Evolutionary conservation across 2,888 invertebrate species (phyloP), one percentile per base, ranked within the genome.

Genomic region (Watsonalla binaria): DNA sequence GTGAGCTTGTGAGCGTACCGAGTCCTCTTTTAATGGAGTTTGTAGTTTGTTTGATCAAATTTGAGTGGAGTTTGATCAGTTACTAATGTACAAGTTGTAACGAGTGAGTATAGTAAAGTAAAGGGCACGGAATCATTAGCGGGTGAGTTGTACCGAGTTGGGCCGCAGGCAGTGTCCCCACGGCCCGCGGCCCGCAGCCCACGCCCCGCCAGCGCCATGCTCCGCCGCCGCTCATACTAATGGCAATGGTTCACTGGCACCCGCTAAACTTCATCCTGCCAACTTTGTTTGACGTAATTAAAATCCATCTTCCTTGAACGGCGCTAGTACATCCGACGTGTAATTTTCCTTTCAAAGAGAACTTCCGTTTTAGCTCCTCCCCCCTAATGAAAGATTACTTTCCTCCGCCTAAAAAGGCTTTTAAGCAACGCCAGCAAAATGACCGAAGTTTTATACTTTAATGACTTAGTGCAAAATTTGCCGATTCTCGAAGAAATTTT

Each of bases 391-490:
- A 90, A 90, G 90, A 90, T 90, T 90, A 90, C 90, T 89, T 87
- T 89, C 82, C 86, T 85, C 82, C 82, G 84, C 84, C 88, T 86
- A 89, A 90, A 90, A 90, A 90, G 90, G 90, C 90, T 90, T 90
- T 90, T 90, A 90, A 90, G 89, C 86, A 90, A 83, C 88, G 88
- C 88, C 84, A 82, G 79, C 83, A 81, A 89, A 90, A 90, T 90
- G 89, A 89, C 90, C 87, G 84, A 90, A 90, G 86, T 90, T 90
- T 90, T 84, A 88, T 88, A 90, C 90, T 90, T 90, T 90, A 90
- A 90, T 90, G 90, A 90, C 90, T 90, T 90, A 90, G 89, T 90
- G 86, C 86, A 84, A 90, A 90, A 88, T 89, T 89, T 80, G 89
- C 86, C 84, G 90, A 90, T 90, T 87, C 83, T 76, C 86, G 78